phyloP scores from a whole-genome alignment of 1,140 invertebrate genomes.

The Formica selysi region DNA sequence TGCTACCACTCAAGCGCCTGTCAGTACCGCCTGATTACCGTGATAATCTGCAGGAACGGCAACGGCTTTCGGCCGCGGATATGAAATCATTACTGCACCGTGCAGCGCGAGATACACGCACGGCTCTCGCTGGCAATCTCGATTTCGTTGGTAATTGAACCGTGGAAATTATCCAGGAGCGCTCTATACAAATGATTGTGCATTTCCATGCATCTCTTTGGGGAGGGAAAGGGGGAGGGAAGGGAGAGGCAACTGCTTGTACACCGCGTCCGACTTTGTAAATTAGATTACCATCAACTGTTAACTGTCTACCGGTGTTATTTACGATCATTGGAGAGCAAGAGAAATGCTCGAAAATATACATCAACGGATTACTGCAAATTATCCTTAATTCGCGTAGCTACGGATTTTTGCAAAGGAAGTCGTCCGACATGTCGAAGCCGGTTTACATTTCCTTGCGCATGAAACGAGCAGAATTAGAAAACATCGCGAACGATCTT shows the following conservation, averaged over 20 bases:
- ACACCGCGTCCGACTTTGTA: constrained; percentile 21
- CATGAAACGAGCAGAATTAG: constrained; percentile 37
- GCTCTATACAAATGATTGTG: constrained; percentile 25
- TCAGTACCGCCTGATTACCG: constrained; percentile 72
- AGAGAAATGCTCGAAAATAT: neutral
- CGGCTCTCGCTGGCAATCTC: constrained; percentile 25
- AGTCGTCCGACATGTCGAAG: constrained; percentile 10
- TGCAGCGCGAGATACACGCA: constrained; percentile 41
- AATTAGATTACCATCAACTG: constrained; percentile 48
- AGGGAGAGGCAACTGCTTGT: neutral
- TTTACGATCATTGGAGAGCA: neutral
- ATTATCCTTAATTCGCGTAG: constrained; percentile 12
- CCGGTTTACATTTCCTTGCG: constrained; percentile 34
- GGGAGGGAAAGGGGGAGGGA: no score
- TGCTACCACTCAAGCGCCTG: constrained; percentile 66
- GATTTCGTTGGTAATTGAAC: constrained; percentile 51
- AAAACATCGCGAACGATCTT: constrained; percentile 46
- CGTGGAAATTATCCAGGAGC: constrained; percentile 55
- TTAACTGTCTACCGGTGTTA: neutral
- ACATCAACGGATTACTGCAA: neutral
- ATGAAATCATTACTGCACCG: constrained; percentile 54
- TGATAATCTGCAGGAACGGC: constrained; percentile 62
- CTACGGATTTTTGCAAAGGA: neutral
- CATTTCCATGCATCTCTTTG: constrained; percentile 35
- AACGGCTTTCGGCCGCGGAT: constrained; percentile 53